Conservation (phyloP, 2,888 invertebrate genomes). For the Parascotia fuliginaria region DNA sequence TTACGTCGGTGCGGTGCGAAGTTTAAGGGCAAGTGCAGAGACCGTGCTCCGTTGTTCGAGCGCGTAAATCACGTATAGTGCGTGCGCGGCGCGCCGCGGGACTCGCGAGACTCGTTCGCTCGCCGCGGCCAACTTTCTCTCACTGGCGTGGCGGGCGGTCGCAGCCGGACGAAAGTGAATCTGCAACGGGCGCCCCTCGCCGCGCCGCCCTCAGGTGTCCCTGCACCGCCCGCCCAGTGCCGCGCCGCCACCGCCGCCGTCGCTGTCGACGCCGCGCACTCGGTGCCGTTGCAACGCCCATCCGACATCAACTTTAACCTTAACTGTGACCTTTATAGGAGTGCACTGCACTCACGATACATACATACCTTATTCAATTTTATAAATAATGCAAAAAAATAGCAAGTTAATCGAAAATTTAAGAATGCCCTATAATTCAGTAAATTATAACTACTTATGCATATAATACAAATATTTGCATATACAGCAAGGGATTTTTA, state of each 20-base stretch:
- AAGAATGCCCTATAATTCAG: no score
- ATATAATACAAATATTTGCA: background rate
- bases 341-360: conserved; percentile 73
- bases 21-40: conserved; percentile 58
- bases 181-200: conserved; percentile 74
- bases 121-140: conserved; percentile 85
- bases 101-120: conserved; percentile 83
- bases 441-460: no score
- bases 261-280: conserved; percentile 60
- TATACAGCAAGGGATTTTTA: background rate
- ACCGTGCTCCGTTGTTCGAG: conserved; percentile 54
- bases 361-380: conserved; percentile 39
- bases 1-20: conserved; percentile 53
- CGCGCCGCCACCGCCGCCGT: conserved; percentile 63
- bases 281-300: conserved; percentile 67
- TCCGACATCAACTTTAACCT: conserved; percentile 82
- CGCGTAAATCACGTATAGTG: conserved; percentile 71
- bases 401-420: no score
- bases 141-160: conserved; percentile 81
- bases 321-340: conserved; percentile 79
- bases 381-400: conserved; percentile 20
- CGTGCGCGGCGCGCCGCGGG: conserved; percentile 77
- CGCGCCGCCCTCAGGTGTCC: conserved; percentile 58
- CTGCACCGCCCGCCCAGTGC: conserved; percentile 67
- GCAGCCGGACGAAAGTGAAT: conserved; percentile 85